Percentiles rank a stretch among this genome's conserved stretches.
Evolutionary conservation across 2,888 invertebrate genomes (phyloP).

Genomic region (Drosophila ezoana): DNA sequence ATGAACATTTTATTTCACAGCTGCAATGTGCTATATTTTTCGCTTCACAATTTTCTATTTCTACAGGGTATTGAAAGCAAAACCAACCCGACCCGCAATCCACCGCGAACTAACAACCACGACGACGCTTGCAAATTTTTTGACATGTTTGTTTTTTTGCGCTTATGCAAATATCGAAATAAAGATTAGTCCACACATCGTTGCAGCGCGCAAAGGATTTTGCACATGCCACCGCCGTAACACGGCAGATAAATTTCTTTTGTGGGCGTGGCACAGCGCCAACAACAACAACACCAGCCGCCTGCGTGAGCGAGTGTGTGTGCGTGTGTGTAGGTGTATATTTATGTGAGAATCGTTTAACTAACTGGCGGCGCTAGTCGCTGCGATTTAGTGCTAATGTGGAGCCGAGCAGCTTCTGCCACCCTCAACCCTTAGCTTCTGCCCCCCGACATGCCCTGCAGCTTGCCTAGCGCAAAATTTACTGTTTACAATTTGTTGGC

Average conservation of each 20-base stretch:
- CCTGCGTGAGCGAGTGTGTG: slow-evolving; percentile 15
- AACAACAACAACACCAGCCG: background rate
- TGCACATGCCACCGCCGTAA: slow-evolving; percentile 12
- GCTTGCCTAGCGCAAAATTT: slow-evolving; percentile 60
- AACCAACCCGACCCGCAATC: slow-evolving; percentile 16
- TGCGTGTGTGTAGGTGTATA: slow-evolving; percentile 38
- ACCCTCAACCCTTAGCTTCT: background rate
- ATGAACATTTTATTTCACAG: too few relatives aligned
- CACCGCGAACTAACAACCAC: background rate
- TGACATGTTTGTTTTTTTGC: slow-evolving; percentile 60
- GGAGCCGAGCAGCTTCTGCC: slow-evolving; percentile 28
- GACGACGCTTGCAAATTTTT: slow-evolving; percentile 53
- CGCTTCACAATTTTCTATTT: background rate
- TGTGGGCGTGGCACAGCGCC: slow-evolving; percentile 50
- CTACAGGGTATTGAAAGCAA: slow-evolving; percentile 9
- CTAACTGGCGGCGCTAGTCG: slow-evolving; percentile 76
- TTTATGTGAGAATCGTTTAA: slow-evolving; percentile 74
- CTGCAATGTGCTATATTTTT: background rate
- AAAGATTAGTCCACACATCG: slow-evolving; percentile 67
- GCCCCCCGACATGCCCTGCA: slow-evolving; percentile 16
- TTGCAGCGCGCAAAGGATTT: slow-evolving; percentile 27
- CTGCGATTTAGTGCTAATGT: slow-evolving; percentile 77
- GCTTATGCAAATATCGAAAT: slow-evolving; percentile 75
- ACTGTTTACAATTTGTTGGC: slow-evolving; percentile 78
- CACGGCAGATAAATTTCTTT: slow-evolving; percentile 58